Base-by-base conservation (phyloP, 2,888 invertebrate species). In the Tipula helvola region DNA sequence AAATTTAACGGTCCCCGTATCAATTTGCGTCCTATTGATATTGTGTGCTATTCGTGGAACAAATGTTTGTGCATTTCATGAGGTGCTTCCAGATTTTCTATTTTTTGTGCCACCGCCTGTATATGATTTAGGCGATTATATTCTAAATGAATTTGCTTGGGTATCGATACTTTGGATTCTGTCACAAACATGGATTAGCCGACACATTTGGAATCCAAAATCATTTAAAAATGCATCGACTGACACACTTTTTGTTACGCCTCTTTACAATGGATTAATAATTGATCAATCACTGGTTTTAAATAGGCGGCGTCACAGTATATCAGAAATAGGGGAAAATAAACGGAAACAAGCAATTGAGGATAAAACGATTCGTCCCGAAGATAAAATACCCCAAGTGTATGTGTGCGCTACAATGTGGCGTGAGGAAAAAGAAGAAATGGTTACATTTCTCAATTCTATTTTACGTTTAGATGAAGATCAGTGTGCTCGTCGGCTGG, bases 401-500 rank as follows among this genome's bases (percentile, higher is more conserved):
- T 90, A 91, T 89, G 89, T 91, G 83, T 98, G 98, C 89, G 97
- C 97, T 3, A 98, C 98, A 0, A 97, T 98, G 97, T 98, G 98
- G 98, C 98, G 98, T 90, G 98, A 98, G 91, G 96, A 94, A 0
- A 94, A 94, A 89, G 96, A 95, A 36, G 98, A 98, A 92, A 97
- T 98, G 97, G 94, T 96, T 89, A 96, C 96, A 90, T 95, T 98
- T 91, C 93, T 98, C 88, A 97, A 97, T 91, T 98, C 98, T 86
- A 95, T 98, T 89, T 92, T 96, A 88, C 93, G 98, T 88, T 91
- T 98, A 91, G 98, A 98, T 90, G 96, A 96, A 91, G 98, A 98
- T 90, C 98, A 98, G 90, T 95, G 96, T 90, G 96, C 97, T 0
- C 93, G 97, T 86, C 93, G 96, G 88, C 95, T 97, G 88, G 96